A percentile compares a stretch with the other conserved stretches of the same genome.
Evolutionary conservation across 1,140 invertebrate genomes (phyloP).

Genomic region (Drosophila carrolli): DNA sequence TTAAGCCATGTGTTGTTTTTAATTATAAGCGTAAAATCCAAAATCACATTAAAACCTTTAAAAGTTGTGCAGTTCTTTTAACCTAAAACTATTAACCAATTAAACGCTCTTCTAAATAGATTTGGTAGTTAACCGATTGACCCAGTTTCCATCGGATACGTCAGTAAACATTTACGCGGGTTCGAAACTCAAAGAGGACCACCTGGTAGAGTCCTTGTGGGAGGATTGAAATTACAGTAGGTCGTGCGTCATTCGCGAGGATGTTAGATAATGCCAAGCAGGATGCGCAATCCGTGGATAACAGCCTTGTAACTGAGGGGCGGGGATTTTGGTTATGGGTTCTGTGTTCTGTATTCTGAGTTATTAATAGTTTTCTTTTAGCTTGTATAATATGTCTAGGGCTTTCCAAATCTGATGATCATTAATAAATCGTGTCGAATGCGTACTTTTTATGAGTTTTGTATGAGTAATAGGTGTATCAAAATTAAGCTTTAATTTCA

Average conservation of each 20-base stretch:
- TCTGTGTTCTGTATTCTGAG: neutral
- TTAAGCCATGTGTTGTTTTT: too few species aligned
- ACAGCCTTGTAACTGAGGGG: neutral
- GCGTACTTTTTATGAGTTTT: neutral
- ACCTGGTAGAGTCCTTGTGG: conserved; percentile 2
- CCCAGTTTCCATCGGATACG: neutral
- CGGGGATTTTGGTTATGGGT: neutral
- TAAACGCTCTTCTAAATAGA: too few species aligned
- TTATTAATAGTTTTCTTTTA: neutral
- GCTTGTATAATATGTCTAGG: neutral
- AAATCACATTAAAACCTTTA: too few species aligned
- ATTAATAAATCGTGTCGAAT: neutral
- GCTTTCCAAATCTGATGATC: neutral
- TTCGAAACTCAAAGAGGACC: neutral
- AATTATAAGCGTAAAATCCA: too few species aligned
- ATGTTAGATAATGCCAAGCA: conserved; percentile 13
- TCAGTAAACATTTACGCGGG: neutral
- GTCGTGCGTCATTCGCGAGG: conserved; percentile 17
- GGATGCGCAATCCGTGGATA: neutral
- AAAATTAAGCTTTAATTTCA: too few species aligned
- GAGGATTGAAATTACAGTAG: conserved; percentile 7
- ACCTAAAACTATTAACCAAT: too few species aligned
- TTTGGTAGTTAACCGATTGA: neutral
- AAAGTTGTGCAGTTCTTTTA: too few species aligned
- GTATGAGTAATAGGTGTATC: neutral